These are phyloP conservation scores for Phallusia fumigata DNA, from an alignment of 23 tunicate genomes.

Conservation along the genomic window DNA sequence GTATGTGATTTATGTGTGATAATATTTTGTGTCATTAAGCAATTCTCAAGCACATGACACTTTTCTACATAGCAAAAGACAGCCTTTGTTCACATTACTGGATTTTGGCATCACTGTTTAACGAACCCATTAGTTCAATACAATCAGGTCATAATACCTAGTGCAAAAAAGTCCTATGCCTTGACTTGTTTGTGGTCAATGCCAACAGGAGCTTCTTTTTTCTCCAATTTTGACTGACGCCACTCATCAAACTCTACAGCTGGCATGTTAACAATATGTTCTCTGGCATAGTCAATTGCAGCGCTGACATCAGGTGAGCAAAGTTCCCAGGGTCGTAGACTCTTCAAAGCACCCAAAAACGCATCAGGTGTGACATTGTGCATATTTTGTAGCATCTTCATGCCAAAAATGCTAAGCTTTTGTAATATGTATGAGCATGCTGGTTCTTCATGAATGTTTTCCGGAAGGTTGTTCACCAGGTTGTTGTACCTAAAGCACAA, in stretches of 20 bases:
- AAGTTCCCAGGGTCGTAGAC: slow-evolving; percentile 64
- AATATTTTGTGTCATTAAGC: too few species aligned
- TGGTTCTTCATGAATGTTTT: slow-evolving; percentile 31
- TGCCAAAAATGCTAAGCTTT: slow-evolving; percentile 29
- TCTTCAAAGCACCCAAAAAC: slow-evolving; percentile 51
- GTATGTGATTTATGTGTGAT: too few species aligned
- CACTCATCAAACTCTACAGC: slow-evolving; percentile 58
- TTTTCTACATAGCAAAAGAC: too few species aligned
- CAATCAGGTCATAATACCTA: too few species aligned
- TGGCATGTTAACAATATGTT: slow-evolving; percentile 36
- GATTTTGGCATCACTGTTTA: too few species aligned
- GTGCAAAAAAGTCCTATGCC: too few species aligned
- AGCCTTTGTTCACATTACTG: too few species aligned
- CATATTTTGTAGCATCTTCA: slow-evolving; percentile 22
- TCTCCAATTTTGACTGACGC: slow-evolving; percentile 26
- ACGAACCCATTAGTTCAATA: too few species aligned
- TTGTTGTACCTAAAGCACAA: slow-evolving; percentile 33
- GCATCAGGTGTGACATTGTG: slow-evolving; percentile 52
- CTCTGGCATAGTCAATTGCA: slow-evolving; percentile 62
- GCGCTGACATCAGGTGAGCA: slow-evolving; percentile 81
- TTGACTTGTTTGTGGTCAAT: slow-evolving; percentile 1
- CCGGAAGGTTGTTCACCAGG: slow-evolving; percentile 33
- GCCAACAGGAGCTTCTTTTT: not conserved
- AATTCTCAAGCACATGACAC: too few species aligned
- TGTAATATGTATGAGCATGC: slow-evolving; percentile 30